A percentile compares a stretch with the other conserved stretches of the same genome.
These are phyloP conservation scores for Aythya fuligula DNA, from an alignment of 2,797 vertebrate species.

Conservation along the genomic window DNA sequence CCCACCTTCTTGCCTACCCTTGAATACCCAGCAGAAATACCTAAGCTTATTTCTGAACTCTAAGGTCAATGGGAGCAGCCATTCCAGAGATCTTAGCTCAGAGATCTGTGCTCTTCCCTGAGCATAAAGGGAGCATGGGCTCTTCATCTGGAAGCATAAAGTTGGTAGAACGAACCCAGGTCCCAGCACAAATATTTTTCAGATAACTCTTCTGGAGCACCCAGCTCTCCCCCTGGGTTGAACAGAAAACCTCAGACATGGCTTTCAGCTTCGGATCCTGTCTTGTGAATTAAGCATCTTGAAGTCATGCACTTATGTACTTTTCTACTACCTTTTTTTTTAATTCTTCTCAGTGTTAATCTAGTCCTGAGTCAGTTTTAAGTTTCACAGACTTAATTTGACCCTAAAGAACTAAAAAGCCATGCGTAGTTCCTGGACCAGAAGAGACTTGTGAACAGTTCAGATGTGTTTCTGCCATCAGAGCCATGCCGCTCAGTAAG, in stretches of 20 bases:
- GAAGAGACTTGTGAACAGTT: neutral
- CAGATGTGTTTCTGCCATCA: neutral
- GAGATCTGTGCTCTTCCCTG: neutral
- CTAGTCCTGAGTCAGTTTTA: neutral
- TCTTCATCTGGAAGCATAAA: neutral
- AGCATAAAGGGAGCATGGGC: neutral
- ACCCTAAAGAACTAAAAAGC: neutral
- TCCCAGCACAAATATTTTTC: neutral
- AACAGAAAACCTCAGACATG: neutral
- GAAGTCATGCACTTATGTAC: neutral
- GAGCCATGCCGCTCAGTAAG: neutral
- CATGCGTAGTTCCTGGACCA: accelerated
- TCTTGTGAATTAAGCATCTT: neutral
- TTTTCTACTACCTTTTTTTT: neutral
- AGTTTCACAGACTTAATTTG: neutral
- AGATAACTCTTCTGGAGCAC: neutral
- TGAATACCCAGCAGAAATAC: neutral
- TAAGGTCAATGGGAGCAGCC: neutral
- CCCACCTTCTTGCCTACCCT: neutral
- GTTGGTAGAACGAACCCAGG: neutral
- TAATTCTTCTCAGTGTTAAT: neutral
- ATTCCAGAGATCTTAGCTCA: neutral
- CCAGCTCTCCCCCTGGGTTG: neutral
- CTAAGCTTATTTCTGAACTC: neutral
- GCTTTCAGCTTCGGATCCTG: neutral